Base-by-base conservation (phyloP, 2,888 invertebrate species). In the Ormyrus labotus region DNA sequence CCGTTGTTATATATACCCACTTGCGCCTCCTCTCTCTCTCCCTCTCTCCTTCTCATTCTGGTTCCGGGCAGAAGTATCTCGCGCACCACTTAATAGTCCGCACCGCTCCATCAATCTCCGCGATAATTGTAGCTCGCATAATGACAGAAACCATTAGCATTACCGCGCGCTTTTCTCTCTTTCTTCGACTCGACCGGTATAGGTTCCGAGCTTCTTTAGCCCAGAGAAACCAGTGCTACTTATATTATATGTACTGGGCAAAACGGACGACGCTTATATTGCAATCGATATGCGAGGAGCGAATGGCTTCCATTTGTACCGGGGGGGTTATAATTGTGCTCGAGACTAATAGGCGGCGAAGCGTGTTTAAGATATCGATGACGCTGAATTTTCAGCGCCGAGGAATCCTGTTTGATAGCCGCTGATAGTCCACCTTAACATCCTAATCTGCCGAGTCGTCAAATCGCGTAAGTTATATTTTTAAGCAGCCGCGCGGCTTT, bases 91-190 rank as follows among this genome's bases (percentile, higher is more conserved):
- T 70, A 68, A 68, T 68, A 68, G 68, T 68, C 57, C 8, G 45
- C 10, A 58, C 48, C 8, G 70, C 58, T 70, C 70, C 70, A 70
- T 70, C 58, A 58, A 70, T 70, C 58, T 70, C 58, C 19, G 58
- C 58, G 70, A 58, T 70, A 70, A 70, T 70, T 70, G 70, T 70
- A 70, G 58, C 55, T 47, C 58, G 70, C 70, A 13, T 70, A 70
- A 70, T 58, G 58, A 70, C 70, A 58, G 58, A 70, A 70, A 70
- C 70, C 70, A 70, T 70, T 70, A 70, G 70, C 58, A 19, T 69
- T 68, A 68, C 68, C 34, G 34, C 34, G 34, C 34, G 34, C 34
- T 34, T 34, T 34, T 34, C 34, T 34, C 34, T 34, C 34, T 34
- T 34, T 34, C 34, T 34, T 34, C 34, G 34, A 4, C 4, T 34